Evolutionary conservation across 2,797 vertebrate genomes (phyloP).

Genomic region (Callimico goeldii): DNA sequence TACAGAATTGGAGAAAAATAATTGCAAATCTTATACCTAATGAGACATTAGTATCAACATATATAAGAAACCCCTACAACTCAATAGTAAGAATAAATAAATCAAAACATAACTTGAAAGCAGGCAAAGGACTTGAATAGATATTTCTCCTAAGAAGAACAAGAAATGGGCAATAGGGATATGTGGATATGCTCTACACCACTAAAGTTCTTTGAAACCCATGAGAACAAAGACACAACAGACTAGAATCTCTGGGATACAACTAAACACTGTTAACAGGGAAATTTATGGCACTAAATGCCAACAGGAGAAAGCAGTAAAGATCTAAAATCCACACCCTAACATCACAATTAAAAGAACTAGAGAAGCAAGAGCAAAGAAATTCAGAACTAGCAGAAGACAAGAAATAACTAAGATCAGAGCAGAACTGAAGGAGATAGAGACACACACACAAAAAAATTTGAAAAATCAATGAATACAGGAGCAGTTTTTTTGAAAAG

Average conservation of each 20-base stretch:
- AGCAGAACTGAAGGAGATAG: not conserved
- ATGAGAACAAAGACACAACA: not conserved
- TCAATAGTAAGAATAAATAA: not conserved
- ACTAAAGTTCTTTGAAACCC: not conserved
- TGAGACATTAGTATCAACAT: not conserved
- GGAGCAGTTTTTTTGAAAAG: not conserved
- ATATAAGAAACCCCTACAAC: not conserved
- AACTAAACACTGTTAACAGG: not conserved
- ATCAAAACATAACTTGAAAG: not conserved
- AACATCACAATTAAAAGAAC: not conserved
- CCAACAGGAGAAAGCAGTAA: not conserved
- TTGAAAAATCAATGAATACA: not conserved
- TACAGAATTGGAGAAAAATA: not conserved
- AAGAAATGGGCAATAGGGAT: not conserved
- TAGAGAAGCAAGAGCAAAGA: not conserved
- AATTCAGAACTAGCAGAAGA: not conserved
- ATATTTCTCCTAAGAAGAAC: not conserved
- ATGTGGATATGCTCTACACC: not conserved
- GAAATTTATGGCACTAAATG: not conserved
- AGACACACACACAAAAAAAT: not conserved
- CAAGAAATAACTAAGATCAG: not conserved
- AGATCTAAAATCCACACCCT: not conserved
- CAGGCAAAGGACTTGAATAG: not conserved
- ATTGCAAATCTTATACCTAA: not conserved
- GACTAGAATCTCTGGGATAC: not conserved